Base-by-base conservation (phyloP, 2,888 invertebrate genomes). In the Lithophane leautieri region DNA sequence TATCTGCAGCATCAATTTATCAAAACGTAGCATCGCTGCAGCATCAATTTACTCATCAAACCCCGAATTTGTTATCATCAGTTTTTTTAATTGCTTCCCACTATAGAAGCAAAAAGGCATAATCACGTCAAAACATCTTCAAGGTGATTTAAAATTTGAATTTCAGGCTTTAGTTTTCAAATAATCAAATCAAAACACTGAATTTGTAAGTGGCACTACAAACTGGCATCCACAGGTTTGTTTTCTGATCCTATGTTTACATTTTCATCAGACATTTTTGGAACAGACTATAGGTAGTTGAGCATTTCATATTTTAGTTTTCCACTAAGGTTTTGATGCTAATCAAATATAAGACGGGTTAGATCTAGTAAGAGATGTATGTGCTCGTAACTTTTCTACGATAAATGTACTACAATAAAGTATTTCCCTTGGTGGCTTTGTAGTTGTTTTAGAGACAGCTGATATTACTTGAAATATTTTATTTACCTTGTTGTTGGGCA, bases 361-460 rank as follows among this genome's bases (percentile, higher is more conserved):
- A 70, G 42, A 58, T 71, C 28, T 70, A 25, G 52, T 54, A 54
- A 34, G 42, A 83, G 67, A 79, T 77, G 62, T 52, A 62, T 77
- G 62, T 68, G 54, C 56, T 67, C 67, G 84, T 84, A 79, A 67
- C 71, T 47, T 66, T 34, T n/a, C 25, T 22, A 42, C 34, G 34
- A 68, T 76, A 76, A 76, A 74, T 54, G 78, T 66, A 40, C 66
- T 56, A 70, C 80, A 68, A 44, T 83, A 79, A 84, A 84, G 19
- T 42, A 72, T 72, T 63, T 79, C 47, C 42, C 72, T 83, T 50
- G 47, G 42, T 79, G 50, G 22, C 40, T 52, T 52, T 50, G 71
- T 54, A 25, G 56, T 50, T 50, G 42, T 63, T 69, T 63, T 60
- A 44, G 34, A 44, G 58, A 52, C 44, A 54, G 52, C 60, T 81